Evolutionary conservation across 2,113 vertebrate genomes (phyloP).

Genomic region (Siniperca chuatsi): DNA sequence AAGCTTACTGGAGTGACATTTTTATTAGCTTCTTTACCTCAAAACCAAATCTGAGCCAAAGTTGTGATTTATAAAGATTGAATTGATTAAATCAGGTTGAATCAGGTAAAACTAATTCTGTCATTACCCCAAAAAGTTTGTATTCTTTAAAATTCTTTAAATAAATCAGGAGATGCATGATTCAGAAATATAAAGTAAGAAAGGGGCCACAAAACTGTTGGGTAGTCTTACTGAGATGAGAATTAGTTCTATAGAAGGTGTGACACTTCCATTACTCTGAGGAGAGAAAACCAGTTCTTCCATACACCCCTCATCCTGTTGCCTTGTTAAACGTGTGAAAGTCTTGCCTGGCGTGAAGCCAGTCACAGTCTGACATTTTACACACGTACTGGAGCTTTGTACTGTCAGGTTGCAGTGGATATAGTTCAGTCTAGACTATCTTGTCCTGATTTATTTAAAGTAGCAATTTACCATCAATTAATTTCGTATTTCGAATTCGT

Average conservation of each 20-base stretch:
- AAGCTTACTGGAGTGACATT: neutral
- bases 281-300: slow-evolving; percentile 9
- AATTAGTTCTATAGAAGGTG: neutral
- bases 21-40: neutral
- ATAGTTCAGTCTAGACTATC: neutral
- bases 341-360: slow-evolving; percentile 11
- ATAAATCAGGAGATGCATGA: neutral
- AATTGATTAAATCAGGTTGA: neutral
- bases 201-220: too few relatives aligned
- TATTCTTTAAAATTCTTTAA: neutral
- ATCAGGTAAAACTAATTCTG: neutral
- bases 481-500: too few relatives aligned
- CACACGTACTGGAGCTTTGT: neutral
- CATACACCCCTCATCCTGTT: slow-evolving; percentile 1
- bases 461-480: neutral
- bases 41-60: neutral
- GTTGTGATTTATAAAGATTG: neutral
- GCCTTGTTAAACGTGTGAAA: slow-evolving; percentile 64
- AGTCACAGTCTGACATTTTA: slow-evolving; percentile 19
- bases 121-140: neutral
- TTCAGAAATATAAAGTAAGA: neutral
- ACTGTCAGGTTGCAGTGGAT: neutral
- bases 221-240: neutral
- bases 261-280: slow-evolving; percentile 14
- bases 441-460: neutral